A percentile compares a stretch with the other conserved stretches of the same genome.
Evolutionary conservation across 2,797 vertebrate species (phyloP).

Genomic region (Limosa lapponica): DNA sequence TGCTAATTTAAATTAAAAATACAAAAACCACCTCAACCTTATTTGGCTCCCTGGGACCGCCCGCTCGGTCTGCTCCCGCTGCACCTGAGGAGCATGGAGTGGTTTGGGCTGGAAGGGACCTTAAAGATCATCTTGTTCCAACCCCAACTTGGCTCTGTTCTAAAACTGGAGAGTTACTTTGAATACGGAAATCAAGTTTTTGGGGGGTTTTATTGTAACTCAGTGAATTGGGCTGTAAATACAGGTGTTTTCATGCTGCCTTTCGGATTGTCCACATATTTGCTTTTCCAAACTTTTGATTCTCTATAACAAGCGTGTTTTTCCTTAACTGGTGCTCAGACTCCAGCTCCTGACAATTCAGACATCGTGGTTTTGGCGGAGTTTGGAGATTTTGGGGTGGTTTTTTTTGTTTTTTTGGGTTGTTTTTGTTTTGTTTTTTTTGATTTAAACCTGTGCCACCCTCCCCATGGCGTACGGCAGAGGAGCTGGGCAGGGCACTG

Average conservation of each 20-base stretch:
- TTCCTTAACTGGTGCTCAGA: neutral
- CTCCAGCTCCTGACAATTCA: neutral
- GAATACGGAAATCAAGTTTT: neutral
- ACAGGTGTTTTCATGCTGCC: accelerated
- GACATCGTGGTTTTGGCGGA: neutral
- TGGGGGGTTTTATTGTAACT: accelerated
- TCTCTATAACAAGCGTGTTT: accelerated
- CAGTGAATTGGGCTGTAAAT: neutral
- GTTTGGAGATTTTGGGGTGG: neutral
- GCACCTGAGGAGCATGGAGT: too few species aligned
- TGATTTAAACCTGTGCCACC: neutral
- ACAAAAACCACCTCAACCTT: accelerated
- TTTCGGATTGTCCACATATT: neutral
- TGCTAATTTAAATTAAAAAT: neutral
- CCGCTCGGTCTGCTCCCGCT: too few species aligned
- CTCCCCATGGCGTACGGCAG: accelerated
- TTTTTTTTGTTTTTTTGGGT: too few species aligned
- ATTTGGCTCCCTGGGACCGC: neutral
- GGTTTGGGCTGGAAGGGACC: neutral
- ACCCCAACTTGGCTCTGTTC: neutral
- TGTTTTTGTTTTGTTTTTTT: neutral
- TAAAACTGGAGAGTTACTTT: neutral
- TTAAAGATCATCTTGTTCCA: neutral
- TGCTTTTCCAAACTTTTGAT: neutral
- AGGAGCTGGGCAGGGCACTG: neutral